Conservation (phyloP, 2,797 vertebrate genomes). For the Harpagifer antarcticus region DNA sequence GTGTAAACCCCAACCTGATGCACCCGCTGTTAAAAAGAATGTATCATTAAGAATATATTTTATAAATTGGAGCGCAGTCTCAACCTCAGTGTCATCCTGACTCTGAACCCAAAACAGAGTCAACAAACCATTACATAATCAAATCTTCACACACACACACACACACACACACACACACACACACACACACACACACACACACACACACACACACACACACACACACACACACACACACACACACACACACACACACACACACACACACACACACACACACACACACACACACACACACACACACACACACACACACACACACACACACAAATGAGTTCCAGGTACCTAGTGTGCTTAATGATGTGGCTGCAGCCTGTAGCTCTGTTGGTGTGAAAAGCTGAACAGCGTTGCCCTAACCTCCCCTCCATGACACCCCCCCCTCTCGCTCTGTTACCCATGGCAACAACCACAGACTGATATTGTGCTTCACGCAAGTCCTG, state of each 20-base stretch:
- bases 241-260: not conserved
- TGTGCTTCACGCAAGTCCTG: conserved; percentile 47
- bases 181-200: conserved; percentile 3
- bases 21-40: not conserved
- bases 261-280: not conserved
- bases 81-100: not conserved
- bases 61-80: conserved; percentile 23
- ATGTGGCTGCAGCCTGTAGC: conserved; percentile 54
- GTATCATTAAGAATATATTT: conserved; percentile 4
- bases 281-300: not conserved
- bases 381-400: conserved; percentile 56
- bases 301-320: conserved; percentile 1
- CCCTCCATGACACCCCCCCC: conserved; percentile 11
- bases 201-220: conserved; percentile 1
- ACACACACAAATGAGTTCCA: conserved; percentile 47
- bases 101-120: not conserved
- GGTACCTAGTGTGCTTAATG: conserved; percentile 59
- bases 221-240: conserved; percentile 8
- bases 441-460: conserved; percentile 75
- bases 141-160: not conserved
- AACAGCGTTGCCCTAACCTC: conserved; percentile 44
- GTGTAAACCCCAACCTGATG: not conserved
- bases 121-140: too few species aligned
- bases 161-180: conserved; percentile 2
- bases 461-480: conserved; percentile 82